Evolutionary conservation across 2,797 vertebrate species (phyloP).

Genomic region (Linurgus olivaceus): DNA sequence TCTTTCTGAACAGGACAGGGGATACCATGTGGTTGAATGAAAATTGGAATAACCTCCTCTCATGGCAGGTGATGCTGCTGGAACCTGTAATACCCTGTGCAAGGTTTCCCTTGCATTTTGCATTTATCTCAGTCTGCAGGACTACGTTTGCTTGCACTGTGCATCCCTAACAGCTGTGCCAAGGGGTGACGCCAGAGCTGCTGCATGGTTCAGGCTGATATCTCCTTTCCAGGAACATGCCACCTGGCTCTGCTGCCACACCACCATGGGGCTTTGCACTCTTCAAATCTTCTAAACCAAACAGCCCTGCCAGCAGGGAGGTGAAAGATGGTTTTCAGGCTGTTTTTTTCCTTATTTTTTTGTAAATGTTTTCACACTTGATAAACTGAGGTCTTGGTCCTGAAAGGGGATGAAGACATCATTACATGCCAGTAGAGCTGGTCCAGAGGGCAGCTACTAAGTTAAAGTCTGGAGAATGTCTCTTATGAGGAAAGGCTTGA

Average conservation of each 20-base stretch:
- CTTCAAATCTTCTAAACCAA: not conserved
- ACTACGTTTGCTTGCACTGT: accelerated
- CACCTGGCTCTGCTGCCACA: not conserved
- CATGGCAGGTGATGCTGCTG: not conserved
- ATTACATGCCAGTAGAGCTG: accelerated
- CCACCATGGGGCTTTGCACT: accelerated
- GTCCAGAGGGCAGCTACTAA: not conserved
- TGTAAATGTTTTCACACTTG: not conserved
- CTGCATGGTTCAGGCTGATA: not conserved
- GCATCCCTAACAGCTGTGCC: not conserved
- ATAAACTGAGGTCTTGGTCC: not conserved
- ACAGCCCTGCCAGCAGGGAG: not conserved
- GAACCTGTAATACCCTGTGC: not conserved
- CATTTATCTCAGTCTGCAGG: not conserved
- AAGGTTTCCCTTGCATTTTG: not conserved
- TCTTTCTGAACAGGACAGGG: not conserved
- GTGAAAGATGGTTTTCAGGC: not conserved
- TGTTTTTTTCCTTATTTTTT: not conserved
- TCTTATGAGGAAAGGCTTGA: not conserved
- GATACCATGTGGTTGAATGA: not conserved
- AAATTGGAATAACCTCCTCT: not conserved
- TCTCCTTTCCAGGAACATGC: not conserved
- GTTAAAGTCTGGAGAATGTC: not conserved
- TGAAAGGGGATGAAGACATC: not conserved
- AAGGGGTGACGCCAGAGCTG: not conserved